Conservation (phyloP, 2,888 invertebrate species). For the Drosophila neotestacea region DNA sequence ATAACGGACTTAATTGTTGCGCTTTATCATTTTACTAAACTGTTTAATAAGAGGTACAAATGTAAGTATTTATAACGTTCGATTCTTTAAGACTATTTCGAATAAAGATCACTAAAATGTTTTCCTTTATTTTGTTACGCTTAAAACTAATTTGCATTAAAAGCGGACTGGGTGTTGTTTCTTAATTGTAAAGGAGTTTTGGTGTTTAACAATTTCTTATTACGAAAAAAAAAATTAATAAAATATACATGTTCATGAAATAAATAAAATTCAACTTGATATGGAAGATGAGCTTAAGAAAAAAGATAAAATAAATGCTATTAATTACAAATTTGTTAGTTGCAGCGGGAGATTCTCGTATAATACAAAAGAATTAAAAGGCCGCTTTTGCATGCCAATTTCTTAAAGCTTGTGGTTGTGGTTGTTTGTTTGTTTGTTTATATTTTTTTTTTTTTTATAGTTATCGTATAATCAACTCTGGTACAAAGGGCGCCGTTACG, state of each 20-base stretch:
- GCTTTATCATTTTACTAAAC: slow-evolving; percentile 32
- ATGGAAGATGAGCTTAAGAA: slow-evolving; percentile 45
- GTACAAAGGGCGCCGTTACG: slow-evolving; percentile 38
- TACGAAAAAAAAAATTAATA: slow-evolving; percentile 4
- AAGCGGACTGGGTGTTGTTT: slow-evolving; percentile 54
- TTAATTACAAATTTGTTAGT: slow-evolving; percentile 43
- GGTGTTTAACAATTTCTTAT: slow-evolving; percentile 50
- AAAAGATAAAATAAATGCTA: slow-evolving; percentile 59
- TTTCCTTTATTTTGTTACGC: slow-evolving; percentile 18
- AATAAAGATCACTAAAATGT: slow-evolving; percentile 45
- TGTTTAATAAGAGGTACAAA: slow-evolving; percentile 66
- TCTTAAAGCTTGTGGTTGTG: slow-evolving; percentile 65
- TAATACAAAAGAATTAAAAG: slow-evolving; percentile 57
- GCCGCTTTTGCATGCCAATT: slow-evolving; percentile 41
- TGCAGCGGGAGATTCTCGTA: slow-evolving; percentile 55
- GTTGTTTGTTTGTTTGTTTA: slow-evolving; percentile 2
- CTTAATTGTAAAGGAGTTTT: slow-evolving; percentile 39
- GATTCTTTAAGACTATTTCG: slow-evolving; percentile 40
- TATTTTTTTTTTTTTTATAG: slow-evolving; percentile 32
- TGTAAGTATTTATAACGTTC: slow-evolving; percentile 59
- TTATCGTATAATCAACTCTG: slow-evolving; percentile 42
- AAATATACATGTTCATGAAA: slow-evolving; percentile 50
- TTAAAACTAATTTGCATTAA: slow-evolving; percentile 62
- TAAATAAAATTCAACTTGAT: slow-evolving; percentile 55
- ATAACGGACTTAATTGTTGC: slow-evolving; percentile 56